Evolutionary conservation across 2,113 vertebrate species (phyloP).

Genomic region (Eretmodus cyanostictus): DNA sequence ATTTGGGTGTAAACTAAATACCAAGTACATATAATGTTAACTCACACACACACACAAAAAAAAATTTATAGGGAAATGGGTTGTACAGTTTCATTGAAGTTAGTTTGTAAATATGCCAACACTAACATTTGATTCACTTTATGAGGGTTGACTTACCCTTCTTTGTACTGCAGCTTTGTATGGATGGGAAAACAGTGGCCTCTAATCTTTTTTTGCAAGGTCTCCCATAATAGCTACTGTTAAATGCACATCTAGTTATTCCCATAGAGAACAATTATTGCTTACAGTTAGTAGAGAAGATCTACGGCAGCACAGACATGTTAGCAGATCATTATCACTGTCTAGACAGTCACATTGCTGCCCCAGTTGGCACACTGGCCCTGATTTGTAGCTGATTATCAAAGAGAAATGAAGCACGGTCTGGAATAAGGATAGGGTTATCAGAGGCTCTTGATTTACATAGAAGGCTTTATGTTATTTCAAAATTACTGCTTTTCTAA

Average conservation of each 20-base stretch:
- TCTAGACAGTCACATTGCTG: constrained; percentile 49
- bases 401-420: neutral
- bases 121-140: neutral
- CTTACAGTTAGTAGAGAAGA: neutral
- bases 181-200: neutral
- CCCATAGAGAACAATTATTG: neutral
- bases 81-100: neutral
- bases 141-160: neutral
- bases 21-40: neutral
- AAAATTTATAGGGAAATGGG: neutral
- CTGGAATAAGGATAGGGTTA: neutral
- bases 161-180: neutral
- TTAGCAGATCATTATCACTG: constrained; percentile 49
- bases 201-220: neutral
- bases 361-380: constrained; percentile 2
- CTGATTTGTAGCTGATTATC: constrained; percentile 16
- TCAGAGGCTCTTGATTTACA: neutral
- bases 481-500: neutral
- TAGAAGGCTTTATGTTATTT: neutral
- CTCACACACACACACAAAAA: neutral
- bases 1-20: neutral
- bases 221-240: neutral
- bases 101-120: neutral
- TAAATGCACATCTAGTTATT: neutral
- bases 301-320: neutral